Base-by-base conservation (phyloP, 2,797 vertebrate genomes). In the Phoebastria nigripes region DNA sequence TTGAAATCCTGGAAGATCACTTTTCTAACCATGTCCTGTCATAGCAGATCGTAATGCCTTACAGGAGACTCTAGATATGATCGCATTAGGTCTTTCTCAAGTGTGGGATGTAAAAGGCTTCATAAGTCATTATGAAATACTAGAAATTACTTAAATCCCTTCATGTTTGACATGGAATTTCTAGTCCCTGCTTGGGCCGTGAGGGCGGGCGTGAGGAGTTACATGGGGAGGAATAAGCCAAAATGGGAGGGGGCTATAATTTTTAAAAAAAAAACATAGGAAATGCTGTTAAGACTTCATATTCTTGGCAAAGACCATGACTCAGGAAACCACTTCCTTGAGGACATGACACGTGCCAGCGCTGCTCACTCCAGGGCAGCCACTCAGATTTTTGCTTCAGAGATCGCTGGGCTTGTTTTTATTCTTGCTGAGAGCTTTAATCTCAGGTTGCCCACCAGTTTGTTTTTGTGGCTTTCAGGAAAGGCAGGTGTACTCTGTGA, bases 321-420 rank as follows among this genome's bases (percentile, higher is more conserved):
- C 22, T 42, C 11, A 25, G 39, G 20, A 88, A 63, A 52, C 7
- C 39, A 31, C 3, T 62, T 88, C 28, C 26, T 26, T 2, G 4
- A 33, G 19, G 37, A 16, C 1, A 0, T 31, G 25, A 17, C 22
- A 47, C 25, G 4, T 19, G 11, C 11, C 20, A 20, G 31, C 1
- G 0, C 41, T 69, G 21, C 33, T 74, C 4, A 1, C 19, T 70
- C 14, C 0, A 1, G 26, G 25, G 9, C 24, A 73, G 31, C 6
- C 31, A 24, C 18, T 58, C 44, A 47, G 11, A 49, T 39, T 67
- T 81, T 78, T 54, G 11, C 24, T 58, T 39, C 35, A 47, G 39
- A 37, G 11, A 62, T 33, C 3, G 5, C 15, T 35, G 22, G 41
- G 15, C 8, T 71, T n/a, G 11, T 28, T 82, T 79, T 41, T 18